Evolutionary conservation across 2,113 vertebrate species (phyloP).

Genomic region (Psophia crepitans): DNA sequence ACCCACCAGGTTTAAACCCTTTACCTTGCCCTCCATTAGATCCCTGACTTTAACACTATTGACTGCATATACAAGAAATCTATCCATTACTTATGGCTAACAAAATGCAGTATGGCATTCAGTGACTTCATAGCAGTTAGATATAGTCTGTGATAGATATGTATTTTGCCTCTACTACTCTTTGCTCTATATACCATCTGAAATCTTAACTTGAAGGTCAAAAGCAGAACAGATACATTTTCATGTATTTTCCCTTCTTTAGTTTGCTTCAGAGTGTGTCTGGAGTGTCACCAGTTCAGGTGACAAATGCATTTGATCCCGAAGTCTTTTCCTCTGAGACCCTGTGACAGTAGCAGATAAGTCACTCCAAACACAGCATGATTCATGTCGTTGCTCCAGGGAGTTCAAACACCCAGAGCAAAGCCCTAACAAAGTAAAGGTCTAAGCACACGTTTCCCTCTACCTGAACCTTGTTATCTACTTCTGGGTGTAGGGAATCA

Average conservation of each 20-base stretch:
- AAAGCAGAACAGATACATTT: background rate
- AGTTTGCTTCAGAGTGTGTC: background rate
- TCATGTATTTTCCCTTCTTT: background rate
- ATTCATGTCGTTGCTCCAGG: background rate
- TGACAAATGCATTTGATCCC: background rate
- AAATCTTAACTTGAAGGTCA: background rate
- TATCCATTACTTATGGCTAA: background rate
- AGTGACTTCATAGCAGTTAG: background rate
- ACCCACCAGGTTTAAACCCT: background rate
- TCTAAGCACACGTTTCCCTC: background rate
- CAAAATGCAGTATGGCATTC: background rate
- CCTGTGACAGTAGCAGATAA: background rate
- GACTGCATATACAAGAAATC: background rate
- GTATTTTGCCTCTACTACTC: background rate
- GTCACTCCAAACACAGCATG: background rate
- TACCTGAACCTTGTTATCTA: background rate
- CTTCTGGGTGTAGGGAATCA: background rate
- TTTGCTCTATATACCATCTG: background rate
- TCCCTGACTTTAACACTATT: background rate
- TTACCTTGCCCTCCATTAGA: background rate
- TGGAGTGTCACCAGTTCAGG: no score
- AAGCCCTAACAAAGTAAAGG: background rate
- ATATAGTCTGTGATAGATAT: background rate
- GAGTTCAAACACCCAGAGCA: accelerated
- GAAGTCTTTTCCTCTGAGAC: background rate